phyloP scores from a whole-genome alignment of 2,797 vertebrate species.

The Erithacus rubecula region DNA sequence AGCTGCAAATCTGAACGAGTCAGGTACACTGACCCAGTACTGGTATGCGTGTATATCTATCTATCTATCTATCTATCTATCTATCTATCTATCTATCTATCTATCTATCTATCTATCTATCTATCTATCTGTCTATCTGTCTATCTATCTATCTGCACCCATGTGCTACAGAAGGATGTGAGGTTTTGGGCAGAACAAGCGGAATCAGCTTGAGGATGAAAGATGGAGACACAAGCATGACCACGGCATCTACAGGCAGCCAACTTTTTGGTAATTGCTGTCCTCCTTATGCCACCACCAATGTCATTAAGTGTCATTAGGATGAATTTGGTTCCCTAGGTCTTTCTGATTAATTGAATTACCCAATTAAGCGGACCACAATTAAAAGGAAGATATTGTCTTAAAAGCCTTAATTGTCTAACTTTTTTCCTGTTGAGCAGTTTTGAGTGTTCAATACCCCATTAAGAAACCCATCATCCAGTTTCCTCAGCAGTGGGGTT shows the following conservation, averaged over 20 bases:
- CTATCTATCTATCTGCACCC: fast-evolving
- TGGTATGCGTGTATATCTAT: fast-evolving
- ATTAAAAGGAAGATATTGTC: slow-evolving; percentile 21
- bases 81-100: too few relatives aligned
- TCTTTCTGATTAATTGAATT: slow-evolving; percentile 49
- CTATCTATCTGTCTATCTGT: too few relatives aligned
- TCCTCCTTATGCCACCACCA: background rate
- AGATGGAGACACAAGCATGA: background rate
- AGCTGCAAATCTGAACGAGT: background rate
- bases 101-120: too few relatives aligned
- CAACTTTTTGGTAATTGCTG: background rate
- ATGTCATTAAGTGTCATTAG: slow-evolving; percentile 25
- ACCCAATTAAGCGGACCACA: slow-evolving; percentile 27
- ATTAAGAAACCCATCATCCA: slow-evolving; percentile 1
- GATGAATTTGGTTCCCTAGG: background rate
- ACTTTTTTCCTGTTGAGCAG: slow-evolving; percentile 12
- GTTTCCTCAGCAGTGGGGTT: background rate
- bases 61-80: too few relatives aligned
- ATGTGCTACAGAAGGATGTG: background rate
- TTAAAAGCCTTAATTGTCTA: slow-evolving; percentile 12
- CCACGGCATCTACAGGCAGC: background rate
- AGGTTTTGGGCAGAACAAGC: background rate
- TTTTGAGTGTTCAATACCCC: background rate
- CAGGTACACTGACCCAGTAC: background rate
- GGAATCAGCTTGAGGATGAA: background rate